Conservation (phyloP, 2,113 vertebrate genomes). For the Saccopteryx leptura region DNA sequence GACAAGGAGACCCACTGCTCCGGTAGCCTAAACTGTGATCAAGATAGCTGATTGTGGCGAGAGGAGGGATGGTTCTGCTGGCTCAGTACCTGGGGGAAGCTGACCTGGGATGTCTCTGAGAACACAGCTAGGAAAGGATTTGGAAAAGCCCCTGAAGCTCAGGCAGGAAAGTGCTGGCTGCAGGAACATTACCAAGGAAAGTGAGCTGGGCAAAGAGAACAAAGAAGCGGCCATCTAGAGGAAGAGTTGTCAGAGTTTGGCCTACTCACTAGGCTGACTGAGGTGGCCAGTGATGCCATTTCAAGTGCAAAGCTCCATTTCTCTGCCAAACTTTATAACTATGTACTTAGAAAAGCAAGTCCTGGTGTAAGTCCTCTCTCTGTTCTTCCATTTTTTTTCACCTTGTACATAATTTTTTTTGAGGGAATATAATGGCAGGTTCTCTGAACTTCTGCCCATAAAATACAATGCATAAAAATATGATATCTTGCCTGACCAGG, state of each 20-base stretch:
- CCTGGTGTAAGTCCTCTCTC: neutral
- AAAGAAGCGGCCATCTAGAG: neutral
- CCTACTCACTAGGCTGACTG: neutral
- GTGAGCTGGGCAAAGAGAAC: neutral
- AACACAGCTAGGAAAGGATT: neutral
- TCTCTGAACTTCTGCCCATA: conserved; percentile 40
- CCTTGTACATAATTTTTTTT: neutral
- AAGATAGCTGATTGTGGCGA: neutral
- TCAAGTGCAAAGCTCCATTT: neutral
- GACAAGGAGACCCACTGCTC: neutral
- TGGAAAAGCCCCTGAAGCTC: neutral
- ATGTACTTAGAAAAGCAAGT: neutral
- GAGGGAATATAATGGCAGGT: neutral
- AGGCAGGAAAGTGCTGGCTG: neutral
- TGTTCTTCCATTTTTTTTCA: neutral
- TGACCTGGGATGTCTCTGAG: neutral
- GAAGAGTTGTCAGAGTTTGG: neutral
- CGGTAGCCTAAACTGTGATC: neutral
- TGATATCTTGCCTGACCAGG: no score
- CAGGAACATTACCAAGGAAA: neutral
- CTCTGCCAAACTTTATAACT: neutral
- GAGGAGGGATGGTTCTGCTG: neutral
- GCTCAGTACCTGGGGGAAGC: no score
- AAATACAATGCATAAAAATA: neutral
- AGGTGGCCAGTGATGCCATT: neutral